phyloP scores from a whole-genome alignment of 1,140 invertebrate species.

The Aphaenogaster ashmeadi region DNA sequence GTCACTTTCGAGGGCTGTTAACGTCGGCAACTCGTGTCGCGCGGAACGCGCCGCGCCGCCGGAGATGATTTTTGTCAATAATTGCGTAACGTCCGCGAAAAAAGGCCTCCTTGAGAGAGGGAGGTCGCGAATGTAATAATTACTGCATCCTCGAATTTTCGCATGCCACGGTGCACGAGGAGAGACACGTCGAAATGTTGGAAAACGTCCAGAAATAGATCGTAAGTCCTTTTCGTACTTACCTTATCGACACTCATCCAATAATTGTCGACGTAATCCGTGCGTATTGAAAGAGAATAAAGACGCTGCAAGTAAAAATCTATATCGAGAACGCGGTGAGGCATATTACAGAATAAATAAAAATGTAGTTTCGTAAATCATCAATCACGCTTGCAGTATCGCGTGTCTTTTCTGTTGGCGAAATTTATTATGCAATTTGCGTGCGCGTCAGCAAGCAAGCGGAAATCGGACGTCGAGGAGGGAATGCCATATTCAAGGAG shows the following conservation, averaged over 20 bases:
- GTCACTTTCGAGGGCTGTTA: constrained; percentile 12
- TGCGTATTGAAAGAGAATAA: neutral
- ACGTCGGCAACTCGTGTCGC: neutral
- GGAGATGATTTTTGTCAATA: constrained; percentile 45
- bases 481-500: neutral
- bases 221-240: neutral
- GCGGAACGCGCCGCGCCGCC: neutral
- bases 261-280: neutral
- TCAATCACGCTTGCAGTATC: neutral
- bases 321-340: neutral
- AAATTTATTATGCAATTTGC: constrained; percentile 41
- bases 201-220: neutral
- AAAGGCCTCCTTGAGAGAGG: constrained; percentile 33
- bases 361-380: neutral
- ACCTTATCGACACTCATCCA: neutral
- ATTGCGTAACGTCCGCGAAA: constrained; percentile 26
- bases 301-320: neutral
- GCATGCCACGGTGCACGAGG: neutral
- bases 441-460: neutral
- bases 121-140: constrained; percentile 9
- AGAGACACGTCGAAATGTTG: neutral
- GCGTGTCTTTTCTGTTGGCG: neutral
- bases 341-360: neutral
- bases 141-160: constrained; percentile 43
- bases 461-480: constrained; percentile 6